These are phyloP conservation scores for Orthosia gothica DNA, from an alignment of 2,888 invertebrate species.

Conservation along the genomic window DNA sequence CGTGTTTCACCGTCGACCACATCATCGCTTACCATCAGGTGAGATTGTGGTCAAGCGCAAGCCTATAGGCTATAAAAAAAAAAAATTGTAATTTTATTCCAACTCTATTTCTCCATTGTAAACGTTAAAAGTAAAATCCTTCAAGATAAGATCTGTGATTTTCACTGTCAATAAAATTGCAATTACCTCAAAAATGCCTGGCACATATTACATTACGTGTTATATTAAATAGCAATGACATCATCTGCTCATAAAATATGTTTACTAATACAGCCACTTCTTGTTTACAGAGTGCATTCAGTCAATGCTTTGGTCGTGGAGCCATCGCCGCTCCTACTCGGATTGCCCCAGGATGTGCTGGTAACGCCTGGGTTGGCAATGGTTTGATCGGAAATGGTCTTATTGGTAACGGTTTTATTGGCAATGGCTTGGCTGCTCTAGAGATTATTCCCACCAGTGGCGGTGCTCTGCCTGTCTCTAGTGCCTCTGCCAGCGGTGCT, in stretches of 20 bases:
- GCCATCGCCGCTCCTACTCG: not conserved
- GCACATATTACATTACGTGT: not conserved
- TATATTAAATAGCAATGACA: not conserved
- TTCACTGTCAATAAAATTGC: not conserved
- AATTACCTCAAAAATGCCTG: not conserved
- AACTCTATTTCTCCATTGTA: no score
- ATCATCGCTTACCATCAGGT: no score
- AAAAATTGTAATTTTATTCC: conserved; percentile 20
- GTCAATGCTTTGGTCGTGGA: conserved; percentile 9
- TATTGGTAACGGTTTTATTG: not conserved
- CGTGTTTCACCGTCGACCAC: no score
- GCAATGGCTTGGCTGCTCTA: conserved; percentile 30
- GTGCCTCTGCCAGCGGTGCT: conserved; percentile 30
- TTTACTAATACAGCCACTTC: not conserved
- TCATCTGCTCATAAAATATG: not conserved
- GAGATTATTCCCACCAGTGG: conserved; percentile 54
- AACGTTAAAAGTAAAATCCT: no score
- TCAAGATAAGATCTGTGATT: not conserved
- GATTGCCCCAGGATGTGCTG: conserved; percentile 11
- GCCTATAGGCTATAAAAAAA: no score
- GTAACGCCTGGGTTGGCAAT: conserved; percentile 1
- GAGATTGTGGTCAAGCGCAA: no score
- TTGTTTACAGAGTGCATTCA: conserved; percentile 7
- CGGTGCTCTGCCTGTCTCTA: conserved; percentile 54
- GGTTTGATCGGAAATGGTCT: conserved; percentile 8